Percentiles rank a stretch among this genome's conserved stretches.
Conservation (phyloP, 2,888 invertebrate genomes). For the Nomada lathburiana region DNA sequence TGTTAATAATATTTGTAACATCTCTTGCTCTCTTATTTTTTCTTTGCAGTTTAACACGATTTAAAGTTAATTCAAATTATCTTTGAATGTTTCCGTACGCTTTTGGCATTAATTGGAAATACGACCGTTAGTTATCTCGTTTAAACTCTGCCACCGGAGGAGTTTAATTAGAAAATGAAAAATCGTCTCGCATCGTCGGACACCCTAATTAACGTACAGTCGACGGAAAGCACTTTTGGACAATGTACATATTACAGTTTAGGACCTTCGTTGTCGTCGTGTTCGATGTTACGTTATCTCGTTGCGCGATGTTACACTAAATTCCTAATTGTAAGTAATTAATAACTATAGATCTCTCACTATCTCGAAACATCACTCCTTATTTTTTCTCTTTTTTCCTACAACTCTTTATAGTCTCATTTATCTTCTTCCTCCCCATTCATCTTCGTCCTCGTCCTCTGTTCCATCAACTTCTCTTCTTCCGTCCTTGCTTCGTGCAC, state of each 20-base stretch:
- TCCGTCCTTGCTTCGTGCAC: background rate
- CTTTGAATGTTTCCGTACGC: no score
- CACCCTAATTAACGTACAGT: slow-evolving; percentile 49
- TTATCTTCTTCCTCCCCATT: background rate
- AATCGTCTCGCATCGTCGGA: slow-evolving; percentile 34
- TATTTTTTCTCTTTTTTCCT: background rate
- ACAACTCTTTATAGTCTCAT: background rate
- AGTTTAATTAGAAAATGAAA: background rate
- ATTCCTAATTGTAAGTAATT: slow-evolving; percentile 43
- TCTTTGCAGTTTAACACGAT: no score
- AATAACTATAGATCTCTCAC: slow-evolving; percentile 60
- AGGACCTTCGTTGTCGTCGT: slow-evolving; percentile 59
- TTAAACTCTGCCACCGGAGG: slow-evolving; percentile 22
- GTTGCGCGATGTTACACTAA: slow-evolving; percentile 49
- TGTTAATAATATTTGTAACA: no score
- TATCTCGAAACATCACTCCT: slow-evolving; percentile 43
- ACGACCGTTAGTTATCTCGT: no score
- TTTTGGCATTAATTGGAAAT: no score
- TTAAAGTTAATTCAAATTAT: no score
- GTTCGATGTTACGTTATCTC: slow-evolving; percentile 51
- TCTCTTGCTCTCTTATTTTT: no score
- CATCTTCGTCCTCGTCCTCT: background rate
- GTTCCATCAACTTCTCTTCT: background rate
- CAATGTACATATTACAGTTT: slow-evolving; percentile 49
- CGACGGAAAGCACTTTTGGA: slow-evolving; percentile 66